Base-by-base conservation (phyloP, 1,140 invertebrate species). In the Polyergus mexicanus region DNA sequence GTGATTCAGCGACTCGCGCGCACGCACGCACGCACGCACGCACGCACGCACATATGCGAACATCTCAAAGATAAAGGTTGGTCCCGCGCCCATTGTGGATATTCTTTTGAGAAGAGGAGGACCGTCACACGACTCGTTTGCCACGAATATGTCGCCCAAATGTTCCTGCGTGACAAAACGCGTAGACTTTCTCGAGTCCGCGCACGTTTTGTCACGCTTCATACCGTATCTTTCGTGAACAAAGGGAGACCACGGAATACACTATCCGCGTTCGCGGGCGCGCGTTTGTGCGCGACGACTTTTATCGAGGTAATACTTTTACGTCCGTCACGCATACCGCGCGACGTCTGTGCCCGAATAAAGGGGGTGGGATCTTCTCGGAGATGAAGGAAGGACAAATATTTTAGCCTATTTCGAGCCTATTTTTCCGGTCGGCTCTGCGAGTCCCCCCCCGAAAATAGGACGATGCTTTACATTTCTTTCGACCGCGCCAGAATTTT, bases 81-180 rank as follows among this genome's bases (percentile, higher is more conserved):
- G 65, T 32, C 80, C 81, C 60, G 68, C 44, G 44, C 68, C 32
- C 72, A 89, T 89, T 89, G 88, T 89, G 84, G 84, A 68, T 89
- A 84, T 89, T 89, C 88, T 72, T 89, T 89, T 89, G 58, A 89
- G 5, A 28, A 38, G 32, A 60, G 71, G 51, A 62, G 62, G 75
- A 72, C 74, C 88, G 89, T 90, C 89, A 90, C 89, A 90, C 89
- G 89, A 87, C 81, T 90, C 89, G 88, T 90, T 90, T 90, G 86
- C 89, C 88, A 89, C 89, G 85, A 90, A 89, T 51, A 51, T 90
- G 89, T 87, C 89, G 81, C 71, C 86, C 81, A 77, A 90, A 85
- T 88, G 89, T 90, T 86, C 47, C 63, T 44, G 89, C 88, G 84
- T 88, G 88, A 90, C 89, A 88, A 86, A 90, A 90, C 86, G 44